Conservation (phyloP, 2,113 vertebrate species). For the Grus americana region DNA sequence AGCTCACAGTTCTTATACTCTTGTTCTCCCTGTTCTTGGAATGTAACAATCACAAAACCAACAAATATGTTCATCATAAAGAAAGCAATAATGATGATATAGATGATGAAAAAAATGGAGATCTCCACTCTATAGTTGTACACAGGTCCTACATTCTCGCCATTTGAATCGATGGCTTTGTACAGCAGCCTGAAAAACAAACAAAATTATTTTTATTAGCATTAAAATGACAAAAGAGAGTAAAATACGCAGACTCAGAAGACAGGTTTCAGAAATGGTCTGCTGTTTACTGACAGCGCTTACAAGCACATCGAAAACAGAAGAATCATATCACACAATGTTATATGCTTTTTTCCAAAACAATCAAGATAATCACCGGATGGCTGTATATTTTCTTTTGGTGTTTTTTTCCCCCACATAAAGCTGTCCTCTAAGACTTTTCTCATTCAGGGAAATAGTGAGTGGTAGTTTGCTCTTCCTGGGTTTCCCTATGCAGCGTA, state of each 20-base stretch:
- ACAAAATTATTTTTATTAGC: background rate
- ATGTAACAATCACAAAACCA: slow-evolving; percentile 98
- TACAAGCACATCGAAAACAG: background rate
- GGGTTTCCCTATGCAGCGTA: background rate
- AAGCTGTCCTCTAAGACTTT: background rate
- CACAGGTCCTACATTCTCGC: slow-evolving; percentile 92
- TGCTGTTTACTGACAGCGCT: background rate
- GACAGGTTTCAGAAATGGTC: background rate
- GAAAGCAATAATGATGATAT: slow-evolving; percentile 99
- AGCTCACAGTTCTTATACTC: slow-evolving; percentile 99
- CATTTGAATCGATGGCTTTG: slow-evolving; percentile 97
- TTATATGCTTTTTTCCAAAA: background rate
- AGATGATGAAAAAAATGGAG: slow-evolving; percentile 99
- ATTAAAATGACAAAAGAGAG: background rate
- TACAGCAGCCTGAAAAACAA: slow-evolving; percentile 86
- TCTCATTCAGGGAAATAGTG: background rate
- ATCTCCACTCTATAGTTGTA: slow-evolving; percentile 99
- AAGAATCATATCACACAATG: background rate
- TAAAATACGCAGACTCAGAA: background rate
- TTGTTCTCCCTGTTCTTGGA: slow-evolving; percentile 98
- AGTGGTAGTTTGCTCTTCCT: background rate
- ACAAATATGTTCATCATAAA: slow-evolving; percentile 99
- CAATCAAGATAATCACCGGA: background rate
- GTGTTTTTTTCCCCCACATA: no score
- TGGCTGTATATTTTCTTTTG: background rate